phyloP scores from a whole-genome alignment of 2,113 vertebrate species.

The Propithecus coquereli region DNA sequence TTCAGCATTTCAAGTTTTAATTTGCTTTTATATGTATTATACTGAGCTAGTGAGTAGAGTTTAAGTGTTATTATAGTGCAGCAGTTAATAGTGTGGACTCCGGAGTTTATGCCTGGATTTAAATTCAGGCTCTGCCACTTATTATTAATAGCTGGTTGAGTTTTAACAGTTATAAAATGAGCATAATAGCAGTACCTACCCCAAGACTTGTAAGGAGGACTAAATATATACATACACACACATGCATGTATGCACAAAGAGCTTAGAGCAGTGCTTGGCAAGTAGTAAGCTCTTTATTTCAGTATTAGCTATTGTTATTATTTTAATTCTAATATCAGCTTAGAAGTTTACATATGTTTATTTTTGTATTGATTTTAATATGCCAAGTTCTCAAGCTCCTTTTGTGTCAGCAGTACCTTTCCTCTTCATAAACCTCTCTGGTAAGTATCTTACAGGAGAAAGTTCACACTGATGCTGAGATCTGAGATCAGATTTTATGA shows the following conservation, averaged over 20 bases:
- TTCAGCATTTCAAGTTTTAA: neutral
- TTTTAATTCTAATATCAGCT: constrained; percentile 1
- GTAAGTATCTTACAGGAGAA: neutral
- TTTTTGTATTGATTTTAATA: neutral
- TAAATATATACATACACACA: neutral
- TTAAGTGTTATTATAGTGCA: neutral
- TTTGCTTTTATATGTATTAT: neutral
- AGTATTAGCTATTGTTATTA: neutral
- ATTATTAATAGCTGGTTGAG: neutral
- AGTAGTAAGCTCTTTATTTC: neutral
- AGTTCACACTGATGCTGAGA: neutral
- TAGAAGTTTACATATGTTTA: neutral
- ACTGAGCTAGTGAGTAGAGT: neutral
- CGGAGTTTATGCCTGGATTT: neutral
- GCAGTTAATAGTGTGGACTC: neutral
- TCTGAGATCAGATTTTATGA: constrained; percentile 9
- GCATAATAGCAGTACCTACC: neutral
- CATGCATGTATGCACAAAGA: neutral
- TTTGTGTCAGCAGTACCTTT: neutral
- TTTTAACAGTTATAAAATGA: neutral
- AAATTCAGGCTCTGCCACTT: neutral
- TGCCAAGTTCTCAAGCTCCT: neutral
- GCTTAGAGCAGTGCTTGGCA: neutral
- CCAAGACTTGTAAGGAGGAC: neutral
- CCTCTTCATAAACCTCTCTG: neutral